Evolutionary conservation across 2,888 invertebrate genomes (phyloP), one percentile per base, ranked within the genome.

Genomic region (Nymphalis polychloros): DNA sequence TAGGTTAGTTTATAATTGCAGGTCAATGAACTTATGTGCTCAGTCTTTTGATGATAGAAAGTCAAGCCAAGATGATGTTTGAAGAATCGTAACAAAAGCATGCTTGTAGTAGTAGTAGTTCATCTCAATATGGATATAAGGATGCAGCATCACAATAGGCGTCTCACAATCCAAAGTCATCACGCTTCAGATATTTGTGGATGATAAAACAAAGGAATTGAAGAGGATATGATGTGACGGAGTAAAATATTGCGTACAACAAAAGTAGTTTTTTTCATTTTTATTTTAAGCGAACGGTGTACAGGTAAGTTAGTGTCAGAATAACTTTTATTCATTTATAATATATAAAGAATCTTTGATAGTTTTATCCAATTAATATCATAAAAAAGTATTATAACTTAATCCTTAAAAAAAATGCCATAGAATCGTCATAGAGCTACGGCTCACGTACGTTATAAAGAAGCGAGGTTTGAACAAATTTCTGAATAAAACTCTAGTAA

Each of bases 141-240:
- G 27, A 61, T 41, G 52, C 31, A 50, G 16, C 47, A 27, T 27
- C 27, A 69, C 64, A 69, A 69, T 60, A 64, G 64, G 17, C 64
- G 59, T 48, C 50, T 64, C 61, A 46, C 57, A 69, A 64, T 69
- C 64, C 62, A 64, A 61, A 62, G 27, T 62, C 63, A 31, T 59
- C 55, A 50, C 50, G 49, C 55, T 41, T 46, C 59, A 59, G 57
- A 41, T 57, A 17, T 60, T 49, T 55, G 59, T 31, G 46, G 61
- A 49, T 61, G 57, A 53, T 64, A 61, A 64, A 62, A 61, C 60
- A 46, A 41, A 35, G 27, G 31, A 16, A 8, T 8, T 16, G 48
- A n/a, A 55, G 7, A 19, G 47, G 53, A 35, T 13, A 19, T 31
- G 31, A 46, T 17, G 27, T 50, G 31, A 55, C 4, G 57, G 19